Conservation (phyloP, 2,113 vertebrate genomes). For the Azemiops feae region DNA sequence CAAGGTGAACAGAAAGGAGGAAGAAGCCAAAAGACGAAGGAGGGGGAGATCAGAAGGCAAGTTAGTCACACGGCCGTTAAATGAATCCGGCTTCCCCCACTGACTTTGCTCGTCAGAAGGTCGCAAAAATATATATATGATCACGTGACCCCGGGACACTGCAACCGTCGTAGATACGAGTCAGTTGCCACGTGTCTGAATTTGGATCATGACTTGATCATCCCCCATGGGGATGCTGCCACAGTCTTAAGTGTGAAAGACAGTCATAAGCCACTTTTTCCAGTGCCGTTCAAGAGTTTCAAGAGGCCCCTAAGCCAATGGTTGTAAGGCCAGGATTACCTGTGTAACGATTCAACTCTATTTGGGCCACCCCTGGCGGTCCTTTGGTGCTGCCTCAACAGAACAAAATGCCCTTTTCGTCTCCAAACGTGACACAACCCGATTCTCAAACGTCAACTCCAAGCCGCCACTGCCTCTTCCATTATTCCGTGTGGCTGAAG, state of each 20-base stretch:
- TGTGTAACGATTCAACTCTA: neutral
- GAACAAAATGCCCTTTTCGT: neutral
- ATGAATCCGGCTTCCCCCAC: neutral
- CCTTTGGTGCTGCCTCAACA: neutral
- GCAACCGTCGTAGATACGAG: neutral
- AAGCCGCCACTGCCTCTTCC: neutral
- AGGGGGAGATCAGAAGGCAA: constrained; percentile 7
- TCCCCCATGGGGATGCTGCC: too few species aligned
- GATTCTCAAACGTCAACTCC: neutral
- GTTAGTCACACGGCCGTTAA: neutral
- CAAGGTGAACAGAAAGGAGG: neutral
- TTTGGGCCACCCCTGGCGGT: neutral
- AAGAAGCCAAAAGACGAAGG: neutral
- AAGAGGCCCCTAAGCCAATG: too few species aligned
- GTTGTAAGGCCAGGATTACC: too few species aligned
- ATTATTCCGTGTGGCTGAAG: neutral
- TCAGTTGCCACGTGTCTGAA: too few species aligned
- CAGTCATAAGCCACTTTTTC: too few species aligned
- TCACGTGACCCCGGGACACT: neutral
- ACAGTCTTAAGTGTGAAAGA: too few species aligned
- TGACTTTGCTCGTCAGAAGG: neutral
- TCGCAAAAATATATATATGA: neutral
- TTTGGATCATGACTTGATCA: too few species aligned
- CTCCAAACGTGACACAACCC: neutral
- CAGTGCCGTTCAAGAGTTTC: too few species aligned